phyloP scores from a whole-genome alignment of 2,113 vertebrate species.

The Nibea albiflora region DNA sequence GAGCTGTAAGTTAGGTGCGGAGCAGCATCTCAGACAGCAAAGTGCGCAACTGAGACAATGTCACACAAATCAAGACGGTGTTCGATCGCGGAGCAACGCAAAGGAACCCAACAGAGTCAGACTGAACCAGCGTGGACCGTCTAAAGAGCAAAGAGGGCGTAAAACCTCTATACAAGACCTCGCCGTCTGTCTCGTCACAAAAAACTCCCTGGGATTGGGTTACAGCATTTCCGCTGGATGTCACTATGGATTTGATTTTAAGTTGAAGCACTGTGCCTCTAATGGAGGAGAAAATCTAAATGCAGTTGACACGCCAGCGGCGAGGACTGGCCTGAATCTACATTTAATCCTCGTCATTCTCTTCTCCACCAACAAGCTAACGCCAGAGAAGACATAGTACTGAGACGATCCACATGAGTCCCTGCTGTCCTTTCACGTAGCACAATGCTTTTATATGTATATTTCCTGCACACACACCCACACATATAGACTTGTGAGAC shows the following conservation, averaged over 20 bases:
- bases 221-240: slow-evolving; percentile 29
- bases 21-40: slow-evolving; percentile 10
- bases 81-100: not conserved
- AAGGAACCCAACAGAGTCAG: slow-evolving; percentile 12
- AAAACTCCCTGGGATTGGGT: slow-evolving; percentile 32
- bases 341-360: slow-evolving; percentile 72
- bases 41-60: slow-evolving; percentile 34
- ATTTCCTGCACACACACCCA: no score
- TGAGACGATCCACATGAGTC: slow-evolving; percentile 5
- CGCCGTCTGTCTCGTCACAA: slow-evolving; percentile 32
- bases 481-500: not conserved
- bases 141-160: slow-evolving; percentile 15
- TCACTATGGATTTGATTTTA: slow-evolving; percentile 44
- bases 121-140: slow-evolving; percentile 16
- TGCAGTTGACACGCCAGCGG: slow-evolving; percentile 35
- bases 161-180: slow-evolving; percentile 17
- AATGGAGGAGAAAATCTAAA: slow-evolving; percentile 34
- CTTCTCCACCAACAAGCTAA: slow-evolving; percentile 76
- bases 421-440: slow-evolving; percentile 25
- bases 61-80: slow-evolving; percentile 23
- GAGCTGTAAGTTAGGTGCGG: slow-evolving; percentile 27
- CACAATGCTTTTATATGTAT: slow-evolving; percentile 30
- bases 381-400: slow-evolving; percentile 76
- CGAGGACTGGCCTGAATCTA: slow-evolving; percentile 60
- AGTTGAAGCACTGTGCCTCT: slow-evolving; percentile 28